A percentile compares a stretch with the other conserved stretches of the same genome.
Conservation (phyloP, 2,888 invertebrate species). For the Phortica magna region DNA sequence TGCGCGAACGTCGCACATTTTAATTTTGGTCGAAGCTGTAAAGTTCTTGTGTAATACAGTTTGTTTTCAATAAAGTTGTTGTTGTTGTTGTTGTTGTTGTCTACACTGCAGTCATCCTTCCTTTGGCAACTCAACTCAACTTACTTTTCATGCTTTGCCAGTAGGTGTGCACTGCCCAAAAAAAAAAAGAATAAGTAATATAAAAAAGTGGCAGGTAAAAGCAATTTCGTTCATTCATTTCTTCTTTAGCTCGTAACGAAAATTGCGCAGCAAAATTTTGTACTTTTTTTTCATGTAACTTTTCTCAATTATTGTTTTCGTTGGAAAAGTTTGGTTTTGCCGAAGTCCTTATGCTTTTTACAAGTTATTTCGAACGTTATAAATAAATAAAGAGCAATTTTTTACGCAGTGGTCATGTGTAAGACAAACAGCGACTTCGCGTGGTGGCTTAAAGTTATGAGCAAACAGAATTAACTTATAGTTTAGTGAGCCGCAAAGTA, state of each 20-base stretch:
- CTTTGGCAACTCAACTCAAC: too few relatives aligned
- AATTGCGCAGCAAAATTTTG: constrained; percentile 9
- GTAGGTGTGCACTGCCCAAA: too few relatives aligned
- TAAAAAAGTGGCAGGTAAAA: constrained; percentile 34
- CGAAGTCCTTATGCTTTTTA: neutral
- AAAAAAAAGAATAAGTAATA: too few relatives aligned
- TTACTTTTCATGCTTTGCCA: too few relatives aligned
- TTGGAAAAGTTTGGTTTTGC: neutral
- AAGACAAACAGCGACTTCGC: too few relatives aligned
- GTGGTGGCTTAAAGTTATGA: too few relatives aligned
- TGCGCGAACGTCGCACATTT: neutral
- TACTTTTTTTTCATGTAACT: neutral
- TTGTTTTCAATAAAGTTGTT: neutral
- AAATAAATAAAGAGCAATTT: constrained; percentile 4
- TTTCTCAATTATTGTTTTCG: neutral
- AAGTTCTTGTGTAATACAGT: neutral
- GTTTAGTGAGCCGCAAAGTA: neutral
- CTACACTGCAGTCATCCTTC: neutral
- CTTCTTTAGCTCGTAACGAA: neutral
- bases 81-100: neutral
- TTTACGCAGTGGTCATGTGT: too few relatives aligned
- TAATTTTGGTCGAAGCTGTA: neutral
- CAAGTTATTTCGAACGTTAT: neutral
- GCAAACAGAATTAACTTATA: too few relatives aligned
- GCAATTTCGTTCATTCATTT: constrained; percentile 31